Base-by-base conservation (phyloP, 2,888 invertebrate species). In the Drosophila peninsularis region DNA sequence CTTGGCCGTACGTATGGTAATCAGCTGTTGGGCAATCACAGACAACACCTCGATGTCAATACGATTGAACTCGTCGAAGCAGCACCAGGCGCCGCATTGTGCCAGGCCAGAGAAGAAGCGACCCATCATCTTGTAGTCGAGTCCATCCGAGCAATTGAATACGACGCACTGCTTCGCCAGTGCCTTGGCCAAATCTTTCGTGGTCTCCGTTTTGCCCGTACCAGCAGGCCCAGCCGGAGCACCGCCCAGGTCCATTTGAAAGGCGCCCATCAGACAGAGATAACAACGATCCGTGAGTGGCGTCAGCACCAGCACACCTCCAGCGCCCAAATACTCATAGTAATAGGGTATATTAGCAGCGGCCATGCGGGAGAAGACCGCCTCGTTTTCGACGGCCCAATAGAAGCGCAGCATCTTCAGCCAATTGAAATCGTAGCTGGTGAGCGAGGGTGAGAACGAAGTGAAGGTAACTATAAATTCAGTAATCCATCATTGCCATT, bases 51-150 rank as follows among this genome's bases (percentile, higher is more conserved):
- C 97, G 79, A 97, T 97, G 89, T 97, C 97, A 66, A 98, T 97
- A 7, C 97, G 94, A 92, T 98, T 97, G 91, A 97, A 97, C 91
- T 98, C 97, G 91, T 97, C 97, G 91, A 98, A 97, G 88, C 97
- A 98, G 86, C 97, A 97, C 97, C 97, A 97, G 5, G 97, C 97
- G 0, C 98, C 98, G 1, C 97, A 97, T 61, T 97, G 97, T 0
- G 97, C 97, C 77, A 97, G 92, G 0, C 98, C 98, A 4, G 97
- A 96, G 92, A 97, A 97, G 91, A 97, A 97, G 64, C 96, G 93
- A 0, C 98, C 97, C 97, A 98, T 98, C 92, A 92, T 92, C 75
- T 92, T 92, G 71, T 89, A 93, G 69, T 92, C 92, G 19, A 92
- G 72, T 5, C 96, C 97, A 92, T 97, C 97, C 0, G 97, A 97